phyloP scores from a whole-genome alignment of 2,888 invertebrate genomes.

The Erebia ligea region DNA sequence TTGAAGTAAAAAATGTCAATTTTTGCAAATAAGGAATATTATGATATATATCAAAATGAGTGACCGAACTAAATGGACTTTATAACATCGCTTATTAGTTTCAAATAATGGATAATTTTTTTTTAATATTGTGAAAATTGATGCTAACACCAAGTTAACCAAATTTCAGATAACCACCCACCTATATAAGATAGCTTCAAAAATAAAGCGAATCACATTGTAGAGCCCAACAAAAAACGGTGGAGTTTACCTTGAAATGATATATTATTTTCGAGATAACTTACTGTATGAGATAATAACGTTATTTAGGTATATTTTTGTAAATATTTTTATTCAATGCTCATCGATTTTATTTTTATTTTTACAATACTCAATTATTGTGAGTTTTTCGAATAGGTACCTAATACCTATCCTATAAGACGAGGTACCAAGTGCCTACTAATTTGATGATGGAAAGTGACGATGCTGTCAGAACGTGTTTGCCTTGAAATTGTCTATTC shows the following conservation, averaged over 20 bases:
- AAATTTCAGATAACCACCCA: too few species aligned
- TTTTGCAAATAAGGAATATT: too few species aligned
- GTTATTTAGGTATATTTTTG: background rate
- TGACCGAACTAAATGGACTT: too few species aligned
- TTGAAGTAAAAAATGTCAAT: too few species aligned
- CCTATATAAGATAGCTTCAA: slow-evolving; percentile 1
- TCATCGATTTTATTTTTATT: too few species aligned
- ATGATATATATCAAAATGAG: too few species aligned
- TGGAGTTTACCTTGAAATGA: slow-evolving; percentile 29
- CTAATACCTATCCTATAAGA: background rate
- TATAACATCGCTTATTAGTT: too few species aligned
- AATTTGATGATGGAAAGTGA: slow-evolving; percentile 19
- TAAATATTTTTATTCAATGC: background rate
- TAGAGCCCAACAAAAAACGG: slow-evolving; percentile 24
- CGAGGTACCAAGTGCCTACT: background rate
- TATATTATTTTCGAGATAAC: slow-evolving; percentile 21
- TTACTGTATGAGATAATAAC: background rate
- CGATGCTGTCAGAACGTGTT: slow-evolving; percentile 19
- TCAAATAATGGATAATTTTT: too few species aligned
- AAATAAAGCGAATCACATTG: slow-evolving; percentile 31
- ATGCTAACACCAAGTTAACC: too few species aligned
- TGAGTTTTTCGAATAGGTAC: too few species aligned
- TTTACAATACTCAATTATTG: too few species aligned
- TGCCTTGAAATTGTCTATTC: slow-evolving; percentile 20
- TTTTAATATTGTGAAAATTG: too few species aligned